Conservation (phyloP, 2,113 vertebrate genomes). For the Myotis brandtii region DNA sequence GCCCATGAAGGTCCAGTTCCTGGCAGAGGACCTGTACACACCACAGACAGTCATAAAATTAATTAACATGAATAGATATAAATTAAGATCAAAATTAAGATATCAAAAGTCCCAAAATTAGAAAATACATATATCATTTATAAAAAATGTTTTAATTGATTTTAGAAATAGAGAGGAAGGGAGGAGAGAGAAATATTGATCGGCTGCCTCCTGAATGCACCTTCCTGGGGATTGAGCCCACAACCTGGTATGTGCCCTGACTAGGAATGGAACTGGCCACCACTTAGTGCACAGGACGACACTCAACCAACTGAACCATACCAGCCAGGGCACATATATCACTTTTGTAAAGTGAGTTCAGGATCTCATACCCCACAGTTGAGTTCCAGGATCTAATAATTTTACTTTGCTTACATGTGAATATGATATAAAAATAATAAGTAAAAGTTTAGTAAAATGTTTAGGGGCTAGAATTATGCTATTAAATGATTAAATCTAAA, state of each 20-base stretch:
- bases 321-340: not conserved
- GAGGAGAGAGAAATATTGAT: too few species aligned
- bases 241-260: too few species aligned
- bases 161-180: too few species aligned
- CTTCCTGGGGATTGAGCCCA: too few species aligned
- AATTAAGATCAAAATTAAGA: not conserved
- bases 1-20: too few species aligned
- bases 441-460: not conserved
- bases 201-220: too few species aligned
- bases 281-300: too few species aligned
- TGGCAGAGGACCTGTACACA: too few species aligned
- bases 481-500: conserved; percentile 6
- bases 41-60: not conserved
- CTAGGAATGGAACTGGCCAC: too few species aligned
- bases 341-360: not conserved
- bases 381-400: not conserved
- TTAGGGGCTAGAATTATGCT: not conserved
- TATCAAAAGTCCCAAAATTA: not conserved
- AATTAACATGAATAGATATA: not conserved
- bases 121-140: not conserved
- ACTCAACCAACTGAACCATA: too few species aligned
- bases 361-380: not conserved
- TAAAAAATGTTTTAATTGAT: too few species aligned
- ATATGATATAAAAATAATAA: not conserved
- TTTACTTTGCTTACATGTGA: not conserved